These are phyloP conservation scores for Loris lydekkerianus DNA, from an alignment of 2,797 vertebrate genomes.

Conservation along the genomic window DNA sequence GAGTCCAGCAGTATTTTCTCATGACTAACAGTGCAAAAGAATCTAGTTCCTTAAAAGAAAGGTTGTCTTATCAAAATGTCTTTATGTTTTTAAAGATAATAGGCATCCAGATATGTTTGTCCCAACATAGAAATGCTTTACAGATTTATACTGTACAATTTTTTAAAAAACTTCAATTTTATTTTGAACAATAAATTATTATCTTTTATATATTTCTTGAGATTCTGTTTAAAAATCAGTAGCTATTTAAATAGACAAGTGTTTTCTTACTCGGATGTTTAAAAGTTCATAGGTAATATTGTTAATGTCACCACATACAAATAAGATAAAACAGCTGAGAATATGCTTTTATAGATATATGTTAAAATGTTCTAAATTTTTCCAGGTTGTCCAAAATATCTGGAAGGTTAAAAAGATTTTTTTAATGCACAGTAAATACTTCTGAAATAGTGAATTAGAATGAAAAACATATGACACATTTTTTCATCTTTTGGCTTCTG, in stretches of 20 bases:
- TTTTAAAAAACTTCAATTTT: slow-evolving; percentile 14
- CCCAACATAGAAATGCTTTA: slow-evolving; percentile 42
- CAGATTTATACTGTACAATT: neutral
- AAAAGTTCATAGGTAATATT: slow-evolving; percentile 50
- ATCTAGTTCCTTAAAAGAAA: slow-evolving; percentile 21
- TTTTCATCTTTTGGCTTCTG: slow-evolving; percentile 82
- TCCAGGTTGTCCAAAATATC: slow-evolving; percentile 82
- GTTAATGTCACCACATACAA: slow-evolving; percentile 34
- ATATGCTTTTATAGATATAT: slow-evolving; percentile 67
- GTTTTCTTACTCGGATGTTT: slow-evolving; percentile 48
- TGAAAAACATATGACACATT: slow-evolving; percentile 85
- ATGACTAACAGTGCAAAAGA: neutral
- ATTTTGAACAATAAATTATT: slow-evolving; percentile 29
- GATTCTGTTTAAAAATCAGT: slow-evolving; percentile 44
- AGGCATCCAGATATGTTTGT: slow-evolving; percentile 1
- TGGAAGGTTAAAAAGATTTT: slow-evolving; percentile 79
- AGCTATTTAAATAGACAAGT: slow-evolving; percentile 47
- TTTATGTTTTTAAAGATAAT: slow-evolving; percentile 18
- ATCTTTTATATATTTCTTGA: neutral
- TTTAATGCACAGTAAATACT: slow-evolving; percentile 83
- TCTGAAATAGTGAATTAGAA: slow-evolving; percentile 84
- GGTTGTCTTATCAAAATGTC: neutral
- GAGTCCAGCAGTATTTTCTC: neutral
- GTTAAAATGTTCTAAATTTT: slow-evolving; percentile 76
- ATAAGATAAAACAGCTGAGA: slow-evolving; percentile 63